Base-by-base conservation (phyloP, 2,888 invertebrate genomes). In the Congeria kusceri region DNA sequence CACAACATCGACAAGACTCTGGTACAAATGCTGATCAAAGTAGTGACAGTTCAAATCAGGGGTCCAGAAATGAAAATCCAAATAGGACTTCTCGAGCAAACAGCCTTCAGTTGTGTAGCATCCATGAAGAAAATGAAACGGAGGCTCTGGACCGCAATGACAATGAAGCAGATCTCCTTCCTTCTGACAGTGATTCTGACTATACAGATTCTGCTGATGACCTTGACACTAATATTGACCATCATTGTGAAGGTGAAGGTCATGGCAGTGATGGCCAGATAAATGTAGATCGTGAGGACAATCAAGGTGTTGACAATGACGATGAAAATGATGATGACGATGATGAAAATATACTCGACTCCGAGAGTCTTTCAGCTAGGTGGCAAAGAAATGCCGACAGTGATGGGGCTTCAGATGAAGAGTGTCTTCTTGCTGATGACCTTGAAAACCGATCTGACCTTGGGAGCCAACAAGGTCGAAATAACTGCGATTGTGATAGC, bases 301-400 rank as follows among this genome's bases (percentile, higher is more conserved):
- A 77, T 47, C 73, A 46, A 5, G 59, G 23, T 32, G 56, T 58
- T 27, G 53, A 70, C n/a, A 58, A 64, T 15, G 58, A 70, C 28
- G 75, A 61, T 23, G 67, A 67, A 53, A 49, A 69, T 44, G 69
- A 58, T 27, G 58, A 72, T 29, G 67, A 71, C 25, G 83, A 83
- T 56, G 83, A 80, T 20, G 80, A 83, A 23, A 81, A 84, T 49
- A 78, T 85, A 61, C 64, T 76, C 27, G 66, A 44, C 4, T 72
- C 79, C 27, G 29, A 68, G 28, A 66, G 70, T 61, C 72, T 79
- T 27, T 74, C 80, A 74, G 71, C 78, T 1, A 63, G 63, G 62
- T 66, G 77, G 82, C 71, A 58, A 59, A 69, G 75, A 58, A 39
- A 29, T 20, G 57, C 68, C 20, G 67, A 68, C n/a, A 56, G 61